These are phyloP conservation scores for Rhyzopertha dominica DNA, from an alignment of 1,140 invertebrate genomes.

Conservation along the genomic window DNA sequence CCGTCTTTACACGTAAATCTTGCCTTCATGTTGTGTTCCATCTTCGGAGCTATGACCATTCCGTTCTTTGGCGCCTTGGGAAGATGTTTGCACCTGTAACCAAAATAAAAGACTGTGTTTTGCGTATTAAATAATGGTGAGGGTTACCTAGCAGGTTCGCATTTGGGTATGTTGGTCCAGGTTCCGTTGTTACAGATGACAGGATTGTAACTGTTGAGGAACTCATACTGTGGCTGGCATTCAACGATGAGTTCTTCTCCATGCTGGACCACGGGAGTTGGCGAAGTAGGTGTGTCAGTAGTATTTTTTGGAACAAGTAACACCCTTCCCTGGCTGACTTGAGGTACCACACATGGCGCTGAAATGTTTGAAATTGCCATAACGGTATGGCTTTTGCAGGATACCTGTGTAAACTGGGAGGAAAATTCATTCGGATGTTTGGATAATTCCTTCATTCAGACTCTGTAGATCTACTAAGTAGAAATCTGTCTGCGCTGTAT, in stretches of 20 bases:
- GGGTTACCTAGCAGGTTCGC: constrained; percentile 39
- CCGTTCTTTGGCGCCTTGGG: constrained; percentile 84
- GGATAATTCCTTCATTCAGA: too few relatives aligned
- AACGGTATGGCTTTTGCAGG: too few relatives aligned
- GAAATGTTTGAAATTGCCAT: too few relatives aligned
- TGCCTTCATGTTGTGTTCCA: constrained; percentile 90
- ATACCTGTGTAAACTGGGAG: not conserved
- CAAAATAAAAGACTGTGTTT: constrained; percentile 15
- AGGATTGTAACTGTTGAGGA: constrained; percentile 66
- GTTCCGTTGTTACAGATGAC: constrained; percentile 91
- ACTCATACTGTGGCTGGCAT: constrained; percentile 85
- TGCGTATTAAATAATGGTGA: not conserved
- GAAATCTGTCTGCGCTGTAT: too few relatives aligned
- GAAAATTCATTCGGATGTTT: not conserved
- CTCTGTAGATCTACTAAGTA: too few relatives aligned
- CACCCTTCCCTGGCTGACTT: constrained; percentile 77
- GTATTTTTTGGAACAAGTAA: constrained; percentile 53
- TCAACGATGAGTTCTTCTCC: constrained; percentile 78
- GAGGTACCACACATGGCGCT: constrained; percentile 88
- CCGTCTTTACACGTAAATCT: constrained; percentile 90
- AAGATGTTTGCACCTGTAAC: constrained; percentile 73
- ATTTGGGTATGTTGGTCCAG: constrained; percentile 83
- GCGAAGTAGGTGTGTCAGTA: constrained; percentile 53
- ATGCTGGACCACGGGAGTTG: constrained; percentile 77
- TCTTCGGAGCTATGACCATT: constrained; percentile 93